These are phyloP conservation scores for Stichodactyla helianthus DNA, from an alignment of 64 coral and sea anemone species.

Conservation along the genomic window DNA sequence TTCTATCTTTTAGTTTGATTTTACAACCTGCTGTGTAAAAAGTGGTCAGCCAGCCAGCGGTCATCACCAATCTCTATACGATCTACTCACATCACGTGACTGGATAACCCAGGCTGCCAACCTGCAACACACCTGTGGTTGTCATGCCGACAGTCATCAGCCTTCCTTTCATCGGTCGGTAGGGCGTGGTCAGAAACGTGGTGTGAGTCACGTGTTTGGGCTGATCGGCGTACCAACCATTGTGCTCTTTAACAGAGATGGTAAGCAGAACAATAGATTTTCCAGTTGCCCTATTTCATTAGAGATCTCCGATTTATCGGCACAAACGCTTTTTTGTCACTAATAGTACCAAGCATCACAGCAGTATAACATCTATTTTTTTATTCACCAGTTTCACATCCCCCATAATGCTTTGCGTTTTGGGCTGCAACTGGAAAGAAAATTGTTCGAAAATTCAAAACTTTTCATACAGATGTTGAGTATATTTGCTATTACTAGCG, in stretches of 20 bases:
- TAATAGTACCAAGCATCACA: too few relatives aligned
- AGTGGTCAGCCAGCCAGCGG: slow-evolving; percentile 9
- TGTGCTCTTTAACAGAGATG: not conserved
- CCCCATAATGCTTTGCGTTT: too few relatives aligned
- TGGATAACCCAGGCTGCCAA: not conserved
- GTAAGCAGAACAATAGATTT: not conserved
- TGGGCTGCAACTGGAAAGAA: too few relatives aligned
- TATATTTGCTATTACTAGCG: too few relatives aligned
- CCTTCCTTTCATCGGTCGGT: not conserved
- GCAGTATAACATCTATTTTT: too few relatives aligned
- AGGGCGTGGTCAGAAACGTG: not conserved
- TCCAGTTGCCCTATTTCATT: too few relatives aligned
- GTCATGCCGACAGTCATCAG: slow-evolving; percentile 27
- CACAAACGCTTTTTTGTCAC: too few relatives aligned
- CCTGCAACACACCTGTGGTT: slow-evolving; percentile 47
- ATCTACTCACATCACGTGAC: slow-evolving; percentile 18
- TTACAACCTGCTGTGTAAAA: slow-evolving; percentile 43
- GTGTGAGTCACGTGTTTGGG: slow-evolving; percentile 53
- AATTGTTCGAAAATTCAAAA: too few relatives aligned
- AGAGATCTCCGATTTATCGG: too few relatives aligned
- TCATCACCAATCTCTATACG: slow-evolving; percentile 49
- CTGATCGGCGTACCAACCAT: slow-evolving; percentile 49
- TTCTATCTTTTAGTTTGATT: not conserved
- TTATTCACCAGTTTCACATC: too few relatives aligned
- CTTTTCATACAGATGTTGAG: too few relatives aligned